A percentile compares a stretch with the other conserved stretches of the same genome.
phyloP scores from a whole-genome alignment of 2,113 vertebrate genomes.

The Reinhardtius hippoglossoides region DNA sequence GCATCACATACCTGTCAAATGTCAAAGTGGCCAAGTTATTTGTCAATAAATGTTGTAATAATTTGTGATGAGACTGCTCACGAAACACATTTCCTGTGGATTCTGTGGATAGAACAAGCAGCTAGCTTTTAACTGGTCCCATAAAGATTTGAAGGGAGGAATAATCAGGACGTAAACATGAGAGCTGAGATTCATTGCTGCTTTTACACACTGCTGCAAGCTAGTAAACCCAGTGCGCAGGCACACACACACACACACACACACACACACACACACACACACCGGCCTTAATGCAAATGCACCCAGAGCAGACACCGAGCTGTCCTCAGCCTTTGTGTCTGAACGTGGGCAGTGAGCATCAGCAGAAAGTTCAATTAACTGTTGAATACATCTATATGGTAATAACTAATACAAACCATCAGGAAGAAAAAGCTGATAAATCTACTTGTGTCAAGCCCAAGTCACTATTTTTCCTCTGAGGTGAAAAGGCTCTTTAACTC shows the following conservation, averaged over 20 bases:
- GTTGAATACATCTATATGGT: background rate
- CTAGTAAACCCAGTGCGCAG: conserved; percentile 12
- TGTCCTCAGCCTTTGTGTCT: background rate
- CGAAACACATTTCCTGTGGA: conserved; percentile 6
- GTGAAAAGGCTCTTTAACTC: background rate
- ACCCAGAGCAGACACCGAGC: background rate
- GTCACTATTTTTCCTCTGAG: background rate
- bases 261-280: background rate
- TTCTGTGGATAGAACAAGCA: conserved; percentile 16
- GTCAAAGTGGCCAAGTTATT: background rate
- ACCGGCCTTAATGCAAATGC: background rate
- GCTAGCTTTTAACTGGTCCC: conserved; percentile 25
- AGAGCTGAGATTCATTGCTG: conserved; percentile 31
- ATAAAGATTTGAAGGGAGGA: conserved; percentile 46
- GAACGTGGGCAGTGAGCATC: background rate
- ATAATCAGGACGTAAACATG: conserved; percentile 45
- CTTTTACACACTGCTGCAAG: conserved; percentile 26
- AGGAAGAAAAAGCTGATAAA: background rate
- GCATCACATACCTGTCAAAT: background rate
- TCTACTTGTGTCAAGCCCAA: background rate
- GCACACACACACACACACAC: background rate
- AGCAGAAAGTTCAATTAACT: background rate
- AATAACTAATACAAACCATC: background rate
- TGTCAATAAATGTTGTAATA: background rate
- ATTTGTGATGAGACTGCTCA: background rate